Evolutionary conservation across 2,888 invertebrate species (phyloP).

Genomic region (Leptinotarsa rubiginosa): DNA sequence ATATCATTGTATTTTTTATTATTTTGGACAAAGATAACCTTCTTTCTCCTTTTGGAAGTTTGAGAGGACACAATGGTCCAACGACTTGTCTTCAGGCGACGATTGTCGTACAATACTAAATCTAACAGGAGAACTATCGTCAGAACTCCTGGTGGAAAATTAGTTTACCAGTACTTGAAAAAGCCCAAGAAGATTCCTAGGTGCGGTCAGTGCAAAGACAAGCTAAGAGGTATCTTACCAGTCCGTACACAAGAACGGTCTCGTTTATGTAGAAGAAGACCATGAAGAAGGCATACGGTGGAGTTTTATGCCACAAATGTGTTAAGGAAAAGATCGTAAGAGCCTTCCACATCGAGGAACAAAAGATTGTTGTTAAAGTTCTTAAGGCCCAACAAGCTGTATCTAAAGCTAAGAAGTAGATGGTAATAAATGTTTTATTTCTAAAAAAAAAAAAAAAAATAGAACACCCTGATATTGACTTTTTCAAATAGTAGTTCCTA

Average conservation of each 20-base stretch:
- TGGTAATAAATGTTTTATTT: constrained; percentile 49
- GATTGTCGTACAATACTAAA: no score
- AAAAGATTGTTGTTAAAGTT: constrained; percentile 97
- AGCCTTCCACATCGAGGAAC: constrained; percentile 99
- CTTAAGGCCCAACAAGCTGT: constrained; percentile 89
- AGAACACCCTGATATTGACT: no score
- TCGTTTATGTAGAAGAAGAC: no score
- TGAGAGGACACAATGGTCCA: no score
- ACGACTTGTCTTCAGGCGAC: no score
- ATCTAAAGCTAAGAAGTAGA: constrained; percentile 67
- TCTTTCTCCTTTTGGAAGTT: constrained; percentile 43
- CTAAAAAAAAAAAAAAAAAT: no score
- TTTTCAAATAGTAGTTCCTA: no score
- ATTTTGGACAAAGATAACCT: no score
- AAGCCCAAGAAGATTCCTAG: constrained; percentile 97
- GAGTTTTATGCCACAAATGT: constrained; percentile 96
- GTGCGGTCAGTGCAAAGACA: constrained; percentile 98
- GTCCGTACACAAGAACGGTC: constrained; percentile 94
- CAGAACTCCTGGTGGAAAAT: no score
- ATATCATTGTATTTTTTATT: no score
- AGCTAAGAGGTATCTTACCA: constrained; percentile 92
- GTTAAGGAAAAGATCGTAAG: constrained; percentile 97
- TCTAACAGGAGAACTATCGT: no score
- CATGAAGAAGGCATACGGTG: constrained; percentile 97
- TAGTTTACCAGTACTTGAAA: no score